These are phyloP conservation scores for Diprion similis DNA, from an alignment of 1,140 invertebrate species.

Conservation along the genomic window DNA sequence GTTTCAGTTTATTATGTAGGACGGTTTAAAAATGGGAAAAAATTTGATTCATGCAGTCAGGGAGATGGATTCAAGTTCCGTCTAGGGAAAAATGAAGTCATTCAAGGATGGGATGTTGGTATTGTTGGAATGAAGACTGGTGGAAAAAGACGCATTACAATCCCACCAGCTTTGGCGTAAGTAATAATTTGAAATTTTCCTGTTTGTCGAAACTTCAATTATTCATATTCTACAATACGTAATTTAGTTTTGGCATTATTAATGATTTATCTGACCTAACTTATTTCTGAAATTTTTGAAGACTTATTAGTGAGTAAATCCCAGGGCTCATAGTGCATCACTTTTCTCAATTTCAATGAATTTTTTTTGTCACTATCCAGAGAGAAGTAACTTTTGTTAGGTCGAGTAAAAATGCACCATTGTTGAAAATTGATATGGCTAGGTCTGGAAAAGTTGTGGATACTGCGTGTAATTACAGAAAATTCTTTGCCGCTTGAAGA, in stretches of 20 bases:
- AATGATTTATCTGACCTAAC: background rate
- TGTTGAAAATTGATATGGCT: too few relatives aligned
- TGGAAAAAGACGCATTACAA: constrained; percentile 84
- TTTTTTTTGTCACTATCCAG: too few relatives aligned
- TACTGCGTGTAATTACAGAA: too few relatives aligned
- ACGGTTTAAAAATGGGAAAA: constrained; percentile 80
- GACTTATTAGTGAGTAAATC: too few relatives aligned
- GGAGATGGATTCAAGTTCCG: constrained; percentile 87
- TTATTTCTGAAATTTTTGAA: too few relatives aligned
- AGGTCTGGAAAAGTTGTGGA: too few relatives aligned
- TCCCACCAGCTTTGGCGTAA: constrained; percentile 86
- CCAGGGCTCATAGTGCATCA: too few relatives aligned
- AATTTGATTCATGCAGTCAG: constrained; percentile 75
- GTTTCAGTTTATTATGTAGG: constrained; percentile 82
- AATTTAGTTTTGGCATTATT: constrained; percentile 11
- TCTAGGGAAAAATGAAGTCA: constrained; percentile 85
- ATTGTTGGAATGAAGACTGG: constrained; percentile 91
- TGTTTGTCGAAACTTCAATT: constrained; percentile 23
- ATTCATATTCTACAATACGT: background rate
- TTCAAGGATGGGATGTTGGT: constrained; percentile 91
- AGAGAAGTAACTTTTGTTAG: too few relatives aligned
- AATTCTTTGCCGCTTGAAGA: too few relatives aligned
- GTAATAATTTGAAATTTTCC: constrained; percentile 42
- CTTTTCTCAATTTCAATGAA: too few relatives aligned
- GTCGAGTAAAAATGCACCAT: too few relatives aligned